phyloP scores from a whole-genome alignment of 2,113 vertebrate genomes.

The Phycodurus eques region DNA sequence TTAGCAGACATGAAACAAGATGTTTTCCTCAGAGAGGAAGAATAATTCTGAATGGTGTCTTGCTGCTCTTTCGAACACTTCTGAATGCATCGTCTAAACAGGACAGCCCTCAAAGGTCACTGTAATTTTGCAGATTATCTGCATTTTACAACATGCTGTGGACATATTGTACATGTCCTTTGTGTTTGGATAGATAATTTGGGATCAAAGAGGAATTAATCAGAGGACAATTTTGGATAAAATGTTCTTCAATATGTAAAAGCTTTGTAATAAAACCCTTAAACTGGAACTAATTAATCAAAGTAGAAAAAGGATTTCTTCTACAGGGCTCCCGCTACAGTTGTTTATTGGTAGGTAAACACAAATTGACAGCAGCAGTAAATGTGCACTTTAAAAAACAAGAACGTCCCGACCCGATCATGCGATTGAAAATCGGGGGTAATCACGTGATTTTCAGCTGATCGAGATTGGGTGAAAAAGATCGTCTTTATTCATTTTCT shows the following conservation, averaged over 20 bases:
- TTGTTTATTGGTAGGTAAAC: no score
- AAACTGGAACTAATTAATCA: not conserved
- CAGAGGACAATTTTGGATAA: not conserved
- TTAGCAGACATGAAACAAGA: conserved; percentile 50
- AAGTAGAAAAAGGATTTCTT: no score
- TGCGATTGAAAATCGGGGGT: no score
- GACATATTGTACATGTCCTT: not conserved
- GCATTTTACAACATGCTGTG: not conserved
- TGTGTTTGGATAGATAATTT: not conserved
- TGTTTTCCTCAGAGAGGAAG: conserved; percentile 24
- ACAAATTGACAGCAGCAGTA: no score
- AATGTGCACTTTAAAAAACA: no score
- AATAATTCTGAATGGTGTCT: conserved; percentile 13
- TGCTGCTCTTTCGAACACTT: conserved; percentile 4
- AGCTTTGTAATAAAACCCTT: not conserved
- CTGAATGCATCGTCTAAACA: conserved; percentile 7
- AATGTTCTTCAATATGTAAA: not conserved
- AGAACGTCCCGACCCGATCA: no score
- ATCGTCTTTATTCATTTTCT: no score
- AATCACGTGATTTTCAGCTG: no score
- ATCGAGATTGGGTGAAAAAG: no score
- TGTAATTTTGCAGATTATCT: not conserved
- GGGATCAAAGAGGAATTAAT: not conserved
- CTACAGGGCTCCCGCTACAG: no score
- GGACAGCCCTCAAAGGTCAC: not conserved